Percentiles rank a stretch among this genome's conserved stretches.
phyloP scores from a whole-genome alignment of 2,113 vertebrate species.

The Pterocles burchelli region DNA sequence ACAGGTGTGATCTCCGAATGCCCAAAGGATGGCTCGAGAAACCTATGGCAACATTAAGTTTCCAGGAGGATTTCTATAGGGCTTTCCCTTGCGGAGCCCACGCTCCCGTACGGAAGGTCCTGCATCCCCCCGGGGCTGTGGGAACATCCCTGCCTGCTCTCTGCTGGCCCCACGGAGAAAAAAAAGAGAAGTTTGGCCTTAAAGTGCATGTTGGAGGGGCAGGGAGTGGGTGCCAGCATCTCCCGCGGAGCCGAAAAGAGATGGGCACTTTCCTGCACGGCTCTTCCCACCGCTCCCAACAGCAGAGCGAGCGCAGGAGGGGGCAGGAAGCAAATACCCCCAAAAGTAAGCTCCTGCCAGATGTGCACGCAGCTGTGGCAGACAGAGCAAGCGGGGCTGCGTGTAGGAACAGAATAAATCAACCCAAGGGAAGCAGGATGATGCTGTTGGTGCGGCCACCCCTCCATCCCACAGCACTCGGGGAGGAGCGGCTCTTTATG shows the following conservation, averaged over 20 bases:
- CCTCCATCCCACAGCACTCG: background rate
- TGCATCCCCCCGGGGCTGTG: background rate
- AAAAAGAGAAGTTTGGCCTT: conserved; percentile 6
- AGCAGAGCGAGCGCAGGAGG: background rate
- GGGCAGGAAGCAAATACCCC: background rate
- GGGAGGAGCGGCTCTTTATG: background rate
- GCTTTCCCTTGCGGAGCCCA: background rate
- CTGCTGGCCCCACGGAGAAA: background rate
- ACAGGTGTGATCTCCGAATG: background rate
- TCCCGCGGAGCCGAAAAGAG: background rate
- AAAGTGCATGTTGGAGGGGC: conserved; percentile 20
- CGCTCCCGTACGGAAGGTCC: background rate
- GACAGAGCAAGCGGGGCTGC: background rate
- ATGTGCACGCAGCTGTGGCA: background rate
- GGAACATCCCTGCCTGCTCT: conserved; percentile 2
- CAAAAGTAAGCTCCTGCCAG: background rate
- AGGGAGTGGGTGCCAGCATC: background rate
- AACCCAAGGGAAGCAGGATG: background rate
- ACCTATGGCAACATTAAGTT: background rate
- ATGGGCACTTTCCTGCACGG: background rate
- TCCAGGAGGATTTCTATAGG: background rate
- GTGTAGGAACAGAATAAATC: background rate
- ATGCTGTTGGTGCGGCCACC: background rate
- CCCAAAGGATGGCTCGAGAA: background rate
- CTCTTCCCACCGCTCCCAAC: background rate